Evolutionary conservation across 2,113 vertebrate species (phyloP).

Genomic region (Syngnathus scovelli): DNA sequence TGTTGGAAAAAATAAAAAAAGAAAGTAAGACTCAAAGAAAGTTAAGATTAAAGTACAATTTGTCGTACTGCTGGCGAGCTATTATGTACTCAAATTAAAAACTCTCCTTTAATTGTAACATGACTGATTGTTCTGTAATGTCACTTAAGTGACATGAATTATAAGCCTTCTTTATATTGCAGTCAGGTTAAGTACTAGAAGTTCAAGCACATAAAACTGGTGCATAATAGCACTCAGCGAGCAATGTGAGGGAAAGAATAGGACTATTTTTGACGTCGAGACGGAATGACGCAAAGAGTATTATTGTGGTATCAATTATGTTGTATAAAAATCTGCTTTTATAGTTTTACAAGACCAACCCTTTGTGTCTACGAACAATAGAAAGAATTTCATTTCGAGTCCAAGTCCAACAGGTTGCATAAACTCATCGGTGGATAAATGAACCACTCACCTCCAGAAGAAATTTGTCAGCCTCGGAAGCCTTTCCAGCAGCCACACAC

Average conservation of each 20-base stretch:
- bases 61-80: too few relatives aligned
- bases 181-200: constrained; percentile 8
- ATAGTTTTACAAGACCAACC: neutral
- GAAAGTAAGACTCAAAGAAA: too few relatives aligned
- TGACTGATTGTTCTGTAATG: too few relatives aligned
- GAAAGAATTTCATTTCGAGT: neutral
- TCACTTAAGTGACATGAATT: too few relatives aligned
- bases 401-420: neutral
- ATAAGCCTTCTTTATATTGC: neutral
- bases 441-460: constrained; percentile 84
- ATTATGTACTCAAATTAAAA: too few relatives aligned
- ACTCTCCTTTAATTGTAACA: too few relatives aligned
- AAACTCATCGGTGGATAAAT: constrained; percentile 9
- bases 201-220: constrained; percentile 23
- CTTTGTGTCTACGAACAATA: neutral
- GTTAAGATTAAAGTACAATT: too few relatives aligned
- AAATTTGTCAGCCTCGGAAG: constrained; percentile 81
- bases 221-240: neutral
- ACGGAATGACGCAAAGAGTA: too few relatives aligned
- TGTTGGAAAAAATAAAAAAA: too few relatives aligned
- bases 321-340: neutral
- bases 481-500: constrained; percentile 86
- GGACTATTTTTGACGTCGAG: too few relatives aligned
- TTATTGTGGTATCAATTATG: too few relatives aligned
- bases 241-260: neutral